A percentile compares a stretch with the other conserved stretches of the same genome.
Evolutionary conservation across 2,888 invertebrate genomes (phyloP).

Genomic region (Tridacna crocea): DNA sequence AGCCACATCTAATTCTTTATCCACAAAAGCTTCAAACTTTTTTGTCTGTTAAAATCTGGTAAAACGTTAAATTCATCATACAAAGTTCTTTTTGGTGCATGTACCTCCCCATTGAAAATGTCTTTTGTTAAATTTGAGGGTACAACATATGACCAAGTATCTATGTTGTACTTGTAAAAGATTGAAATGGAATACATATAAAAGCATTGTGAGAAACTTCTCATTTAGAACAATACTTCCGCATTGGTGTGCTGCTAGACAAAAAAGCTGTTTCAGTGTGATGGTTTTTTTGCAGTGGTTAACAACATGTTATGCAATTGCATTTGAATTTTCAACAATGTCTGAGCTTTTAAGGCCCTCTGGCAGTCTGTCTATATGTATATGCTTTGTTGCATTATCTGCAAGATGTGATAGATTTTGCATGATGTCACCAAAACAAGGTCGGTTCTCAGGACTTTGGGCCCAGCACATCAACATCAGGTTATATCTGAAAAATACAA

Average conservation of each 20-base stretch:
- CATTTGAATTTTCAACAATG: constrained; percentile 62
- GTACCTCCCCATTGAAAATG: no score
- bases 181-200: not conserved
- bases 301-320: constrained; percentile 12
- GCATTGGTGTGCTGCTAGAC: not conserved
- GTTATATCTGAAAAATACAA: constrained; percentile 67
- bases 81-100: no score
- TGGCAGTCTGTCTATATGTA: constrained; percentile 74
- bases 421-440: constrained; percentile 72
- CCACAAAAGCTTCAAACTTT: no score
- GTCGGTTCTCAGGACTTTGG: constrained; percentile 74
- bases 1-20: no score
- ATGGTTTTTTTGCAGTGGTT: not conserved
- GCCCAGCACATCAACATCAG: constrained; percentile 78
- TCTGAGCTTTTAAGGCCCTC: constrained; percentile 60
- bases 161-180: no score
- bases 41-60: no score
- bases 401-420: constrained; percentile 71
- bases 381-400: constrained; percentile 69
- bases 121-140: no score
- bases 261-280: not conserved
- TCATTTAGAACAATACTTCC: not conserved
- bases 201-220: constrained; percentile 1
- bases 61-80: no score
- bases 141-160: no score